Percentiles rank a stretch among this genome's conserved stretches.
Conservation (phyloP, 2,888 invertebrate species). For the Lumbricus terrestris region DNA sequence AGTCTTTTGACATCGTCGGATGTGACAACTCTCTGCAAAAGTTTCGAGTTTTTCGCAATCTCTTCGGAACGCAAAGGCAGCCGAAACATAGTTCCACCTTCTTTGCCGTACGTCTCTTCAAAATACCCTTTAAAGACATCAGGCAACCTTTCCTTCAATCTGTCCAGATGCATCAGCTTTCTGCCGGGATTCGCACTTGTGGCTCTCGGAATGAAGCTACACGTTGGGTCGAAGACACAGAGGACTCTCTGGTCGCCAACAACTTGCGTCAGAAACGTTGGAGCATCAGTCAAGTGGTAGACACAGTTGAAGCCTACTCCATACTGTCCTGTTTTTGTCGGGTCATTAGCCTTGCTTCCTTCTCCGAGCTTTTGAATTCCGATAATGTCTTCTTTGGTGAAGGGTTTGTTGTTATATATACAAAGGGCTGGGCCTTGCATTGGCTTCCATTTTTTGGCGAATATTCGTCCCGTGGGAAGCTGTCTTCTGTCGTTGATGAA, state of each 20-base stretch:
- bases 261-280: slow-evolving; percentile 49
- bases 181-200: slow-evolving; percentile 40
- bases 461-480: slow-evolving; percentile 42
- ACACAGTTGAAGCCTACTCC: slow-evolving; percentile 57
- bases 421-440: slow-evolving; percentile 55
- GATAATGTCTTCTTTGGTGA: slow-evolving; percentile 47
- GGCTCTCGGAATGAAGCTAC: slow-evolving; percentile 45
- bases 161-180: slow-evolving; percentile 36
- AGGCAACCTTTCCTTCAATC: slow-evolving; percentile 37
- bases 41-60: slow-evolving; percentile 44
- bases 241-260: slow-evolving; percentile 44
- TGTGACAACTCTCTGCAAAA: slow-evolving; percentile 39
- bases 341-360: slow-evolving; percentile 51
- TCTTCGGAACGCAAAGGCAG: slow-evolving; percentile 47
- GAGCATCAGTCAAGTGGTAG: slow-evolving; percentile 55
- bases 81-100: slow-evolving; percentile 47
- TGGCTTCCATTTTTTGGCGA: slow-evolving; percentile 43
- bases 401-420: slow-evolving; percentile 52
- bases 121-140: slow-evolving; percentile 46
- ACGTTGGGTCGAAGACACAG: slow-evolving; percentile 52
- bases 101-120: slow-evolving; percentile 33
- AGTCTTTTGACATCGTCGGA: slow-evolving; percentile 37
- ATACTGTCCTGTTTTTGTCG: slow-evolving; percentile 52
- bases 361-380: slow-evolving; percentile 53
- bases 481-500: slow-evolving; percentile 48